Evolutionary conservation across 2,113 vertebrate genomes (phyloP), one percentile per base, ranked within the genome.

Genomic region (Syngnathus floridae): DNA sequence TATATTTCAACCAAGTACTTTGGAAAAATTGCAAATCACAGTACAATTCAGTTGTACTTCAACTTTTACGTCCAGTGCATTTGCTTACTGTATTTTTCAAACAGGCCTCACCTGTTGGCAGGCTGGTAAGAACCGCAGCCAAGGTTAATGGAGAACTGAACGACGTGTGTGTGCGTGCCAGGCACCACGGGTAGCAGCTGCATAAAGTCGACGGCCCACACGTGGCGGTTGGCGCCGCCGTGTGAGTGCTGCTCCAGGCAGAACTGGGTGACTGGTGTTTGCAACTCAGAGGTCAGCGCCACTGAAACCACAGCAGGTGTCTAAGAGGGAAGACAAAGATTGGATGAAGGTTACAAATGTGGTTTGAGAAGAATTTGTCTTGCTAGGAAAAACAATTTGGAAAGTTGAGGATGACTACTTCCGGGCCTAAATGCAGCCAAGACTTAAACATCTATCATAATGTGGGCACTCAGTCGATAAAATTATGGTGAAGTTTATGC

Each of bases 141-240:
- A 54, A 99, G 86, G 83, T 97, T 98, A 86, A 99, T 93, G 72
- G 96, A 98, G 88, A 99, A 99, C 72, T 99, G 95, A 71, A 93
- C 93, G 84, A 97, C 92, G 65, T 99, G 96, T 13, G 96, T 96
- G 84, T 92, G 90, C 0, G 92, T 90, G 48, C 92, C 89, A 67
- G 95, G 93, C 2, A 98, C 89, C 69, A 95, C 91, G 0, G 95
- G 95, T 37, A 99, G 91, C 78, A 97, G 82, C 0, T 98, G 95
- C 90, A 99, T 92, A 72, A 94, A 96, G 84, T 99, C 96, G 70
- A 99, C 73, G 19, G 95, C 93, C 96, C 96, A 99, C 22, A 96
- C 92, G 52, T 98, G 94, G 66, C 76, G 91, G 65, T 90, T 91
- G 68, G 88, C 78, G 7, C 93, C 95, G n/a, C 92, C 93, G 62